Conservation (phyloP, 2,888 invertebrate genomes). For the Drosophila putrida region DNA sequence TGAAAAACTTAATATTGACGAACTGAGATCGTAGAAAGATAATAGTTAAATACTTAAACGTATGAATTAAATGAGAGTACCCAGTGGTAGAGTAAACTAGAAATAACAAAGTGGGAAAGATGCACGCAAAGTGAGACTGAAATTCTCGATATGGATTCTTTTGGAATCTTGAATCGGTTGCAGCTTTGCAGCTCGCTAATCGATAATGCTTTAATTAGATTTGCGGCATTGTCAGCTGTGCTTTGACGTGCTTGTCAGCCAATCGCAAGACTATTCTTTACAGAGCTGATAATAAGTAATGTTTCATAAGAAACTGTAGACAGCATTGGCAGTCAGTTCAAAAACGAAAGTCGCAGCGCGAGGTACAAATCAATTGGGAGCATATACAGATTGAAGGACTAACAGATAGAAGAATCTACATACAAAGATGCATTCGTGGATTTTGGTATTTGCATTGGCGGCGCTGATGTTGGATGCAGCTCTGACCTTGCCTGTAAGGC, state of each 20-base stretch:
- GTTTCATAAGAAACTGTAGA: conserved; percentile 46
- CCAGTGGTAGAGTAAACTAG: neutral
- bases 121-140: conserved; percentile 10
- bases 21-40: no score
- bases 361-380: conserved; percentile 26
- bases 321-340: conserved; percentile 44
- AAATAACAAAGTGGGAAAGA: neutral
- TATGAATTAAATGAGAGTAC: neutral
- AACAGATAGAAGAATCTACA: neutral
- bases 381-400: conserved; percentile 16
- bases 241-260: conserved; percentile 7
- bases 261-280: conserved; percentile 14
- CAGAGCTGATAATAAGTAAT: conserved; percentile 35
- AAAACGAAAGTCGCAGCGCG: conserved; percentile 32
- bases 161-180: conserved; percentile 17
- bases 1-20: no score
- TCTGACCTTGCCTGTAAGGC: conserved; percentile 17
- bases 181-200: conserved; percentile 26
- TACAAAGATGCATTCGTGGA: conserved; percentile 26
- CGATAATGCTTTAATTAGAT: conserved; percentile 36
- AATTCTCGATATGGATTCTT: conserved; percentile 19
- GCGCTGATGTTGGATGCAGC: conserved; percentile 25
- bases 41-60: neutral
- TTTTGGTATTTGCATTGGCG: conserved; percentile 17
- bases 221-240: conserved; percentile 6